Conservation (phyloP, 35 echinoderm and acorn worm species). For the Diadema setosum region DNA sequence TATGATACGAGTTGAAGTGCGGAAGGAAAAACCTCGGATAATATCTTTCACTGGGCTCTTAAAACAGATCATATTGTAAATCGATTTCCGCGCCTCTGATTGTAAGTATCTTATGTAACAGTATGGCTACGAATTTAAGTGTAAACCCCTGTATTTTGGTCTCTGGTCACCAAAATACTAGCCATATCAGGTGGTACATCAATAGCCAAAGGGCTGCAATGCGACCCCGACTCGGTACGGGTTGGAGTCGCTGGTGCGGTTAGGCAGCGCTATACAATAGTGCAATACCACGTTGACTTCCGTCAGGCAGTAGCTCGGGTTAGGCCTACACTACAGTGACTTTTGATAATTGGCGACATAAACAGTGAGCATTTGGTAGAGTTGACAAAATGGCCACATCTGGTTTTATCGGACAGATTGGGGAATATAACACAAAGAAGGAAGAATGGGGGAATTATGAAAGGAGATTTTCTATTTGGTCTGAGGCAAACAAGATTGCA, state of each 20-base stretch:
- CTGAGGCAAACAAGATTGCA: slow-evolving; percentile 5
- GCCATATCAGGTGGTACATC: too few relatives aligned
- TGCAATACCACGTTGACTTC: neutral
- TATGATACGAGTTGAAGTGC: too few relatives aligned
- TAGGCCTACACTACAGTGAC: neutral
- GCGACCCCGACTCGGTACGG: too few relatives aligned
- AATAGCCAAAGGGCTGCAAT: too few relatives aligned
- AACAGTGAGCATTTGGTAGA: neutral
- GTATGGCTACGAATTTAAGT: too few relatives aligned
- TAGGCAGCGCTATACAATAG: neutral
- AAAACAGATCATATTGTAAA: too few relatives aligned
- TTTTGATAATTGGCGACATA: neutral
- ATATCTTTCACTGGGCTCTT: too few relatives aligned
- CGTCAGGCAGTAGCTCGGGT: neutral
- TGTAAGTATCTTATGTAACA: too few relatives aligned
- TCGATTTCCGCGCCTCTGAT: too few relatives aligned
- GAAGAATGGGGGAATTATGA: slow-evolving; percentile 3
- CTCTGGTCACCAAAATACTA: too few relatives aligned
- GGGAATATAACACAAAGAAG: neutral
- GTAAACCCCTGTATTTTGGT: too few relatives aligned
- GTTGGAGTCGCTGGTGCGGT: neutral
- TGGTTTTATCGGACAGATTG: neutral
- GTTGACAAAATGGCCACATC: neutral
- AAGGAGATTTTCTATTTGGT: neutral
- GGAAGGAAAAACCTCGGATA: too few relatives aligned